phyloP scores from a whole-genome alignment of 2,888 invertebrate genomes.

The Piscicola geometra region DNA sequence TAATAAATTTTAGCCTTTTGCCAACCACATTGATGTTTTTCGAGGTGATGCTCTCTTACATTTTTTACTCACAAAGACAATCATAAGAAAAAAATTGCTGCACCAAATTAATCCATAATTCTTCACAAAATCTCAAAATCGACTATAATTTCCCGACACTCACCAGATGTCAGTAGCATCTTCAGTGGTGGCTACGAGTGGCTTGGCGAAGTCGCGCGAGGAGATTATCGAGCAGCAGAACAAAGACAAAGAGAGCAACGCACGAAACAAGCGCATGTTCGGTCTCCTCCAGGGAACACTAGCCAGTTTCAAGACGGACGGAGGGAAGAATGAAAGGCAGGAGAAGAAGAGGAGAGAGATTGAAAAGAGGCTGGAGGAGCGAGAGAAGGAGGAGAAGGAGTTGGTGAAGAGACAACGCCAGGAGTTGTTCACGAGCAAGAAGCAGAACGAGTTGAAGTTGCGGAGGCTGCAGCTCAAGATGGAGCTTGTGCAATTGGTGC shows the following conservation, averaged over 20 bases:
- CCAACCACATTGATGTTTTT: too few relatives aligned
- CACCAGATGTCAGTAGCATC: constrained; percentile 51
- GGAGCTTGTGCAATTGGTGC: constrained; percentile 76
- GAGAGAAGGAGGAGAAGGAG: constrained; percentile 78
- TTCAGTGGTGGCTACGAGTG: constrained; percentile 71
- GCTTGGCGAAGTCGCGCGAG: constrained; percentile 72
- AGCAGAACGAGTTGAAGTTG: constrained; percentile 81
- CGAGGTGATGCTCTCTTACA: too few relatives aligned
- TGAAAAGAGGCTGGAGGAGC: constrained; percentile 87
- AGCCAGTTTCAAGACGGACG: constrained; percentile 90
- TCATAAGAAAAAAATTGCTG: too few relatives aligned
- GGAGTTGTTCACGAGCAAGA: constrained; percentile 76
- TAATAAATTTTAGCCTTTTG: neutral
- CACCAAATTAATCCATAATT: too few relatives aligned
- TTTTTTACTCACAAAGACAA: too few relatives aligned
- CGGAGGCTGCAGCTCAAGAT: constrained; percentile 83
- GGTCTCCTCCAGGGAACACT: constrained; percentile 88
- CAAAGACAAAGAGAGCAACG: constrained; percentile 69
- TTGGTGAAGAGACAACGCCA: constrained; percentile 76
- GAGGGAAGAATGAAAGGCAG: constrained; percentile 73
- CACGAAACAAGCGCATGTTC: constrained; percentile 84
- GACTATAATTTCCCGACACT: too few relatives aligned
- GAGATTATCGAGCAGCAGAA: constrained; percentile 76
- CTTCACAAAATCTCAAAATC: too few relatives aligned
- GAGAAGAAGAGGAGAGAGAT: constrained; percentile 80